Base-by-base conservation (phyloP, 2,113 vertebrate species). In the Megaptera novaeangliae region DNA sequence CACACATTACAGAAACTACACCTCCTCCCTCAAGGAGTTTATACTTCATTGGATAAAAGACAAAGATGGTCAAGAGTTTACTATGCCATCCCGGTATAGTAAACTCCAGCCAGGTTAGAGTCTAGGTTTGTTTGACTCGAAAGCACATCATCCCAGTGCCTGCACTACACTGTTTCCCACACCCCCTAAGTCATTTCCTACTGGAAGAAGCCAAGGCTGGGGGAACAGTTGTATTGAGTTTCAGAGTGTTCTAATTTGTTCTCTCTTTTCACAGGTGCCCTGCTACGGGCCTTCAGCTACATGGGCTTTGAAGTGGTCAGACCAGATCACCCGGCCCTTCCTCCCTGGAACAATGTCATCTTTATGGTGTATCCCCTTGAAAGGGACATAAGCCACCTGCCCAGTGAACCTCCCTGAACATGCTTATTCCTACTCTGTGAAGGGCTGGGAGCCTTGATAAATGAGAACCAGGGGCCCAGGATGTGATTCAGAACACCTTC, bases 351-450 rank as follows among this genome's bases (percentile, higher is more conserved):
- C 46, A 95, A 98, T 66, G 92, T 91, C 89, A 91, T 98, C 92
- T 98, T 98, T 68, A 98, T 98, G 98, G 97, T 97, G 59, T 98
- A 98, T 71, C 96, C 96, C 36, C 89, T 98, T 77, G 98, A 98
- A 95, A 97, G 97, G 82, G 98, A 97, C 46, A 44, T n/a, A 71
- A 81, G 57, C 96, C 93, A n/a, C 44, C 72, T 84, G 46, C 39
- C 92, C 81, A 84, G 44, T 55, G 31, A 84, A 36, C 86, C 82
- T 82, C 84, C 94, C 59, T 85, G 41, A 92, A 59, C 29, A 17
- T 36, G 46, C 71, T 69, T 18, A 75, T 44, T 88, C 78, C 86
- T 75, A 63, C 69, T 71, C 80, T 89, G 59, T 75, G 92, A 96
- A 83, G 90, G 94, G 84, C 91, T 69, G 39, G 78, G 69, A 82